These are phyloP conservation scores for Rhorus exstirpatorius DNA, from an alignment of 2,888 invertebrate genomes.

Conservation along the genomic window DNA sequence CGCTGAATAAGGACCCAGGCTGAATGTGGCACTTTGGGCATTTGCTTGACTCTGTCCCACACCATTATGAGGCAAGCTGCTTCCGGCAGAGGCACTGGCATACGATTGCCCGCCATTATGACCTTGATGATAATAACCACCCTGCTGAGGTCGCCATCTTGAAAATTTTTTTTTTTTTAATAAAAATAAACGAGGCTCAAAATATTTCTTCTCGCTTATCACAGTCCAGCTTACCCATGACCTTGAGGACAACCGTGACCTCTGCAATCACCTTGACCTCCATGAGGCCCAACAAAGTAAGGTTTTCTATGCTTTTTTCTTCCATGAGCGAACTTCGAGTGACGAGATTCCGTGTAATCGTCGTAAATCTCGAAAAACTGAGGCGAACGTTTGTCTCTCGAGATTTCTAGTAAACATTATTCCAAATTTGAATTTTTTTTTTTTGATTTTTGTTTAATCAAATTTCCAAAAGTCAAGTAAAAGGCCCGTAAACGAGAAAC, in stretches of 20 bases:
- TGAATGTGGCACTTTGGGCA: slow-evolving; percentile 80
- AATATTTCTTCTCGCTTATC: too few relatives aligned
- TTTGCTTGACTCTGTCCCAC: slow-evolving; percentile 76
- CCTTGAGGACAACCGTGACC: slow-evolving; percentile 68
- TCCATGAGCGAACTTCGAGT: slow-evolving; percentile 65
- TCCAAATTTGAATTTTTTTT: not conserved
- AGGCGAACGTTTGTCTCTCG: slow-evolving; percentile 31
- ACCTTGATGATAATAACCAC: slow-evolving; percentile 70
- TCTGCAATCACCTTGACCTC: slow-evolving; percentile 70
- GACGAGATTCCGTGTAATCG: slow-evolving; percentile 71
- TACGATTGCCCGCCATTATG: slow-evolving; percentile 71
- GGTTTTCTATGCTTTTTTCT: slow-evolving; percentile 65
- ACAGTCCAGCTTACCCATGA: slow-evolving; percentile 71
- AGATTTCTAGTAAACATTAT: slow-evolving; percentile 6
- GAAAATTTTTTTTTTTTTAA: too few relatives aligned
- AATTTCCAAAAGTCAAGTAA: too few relatives aligned
- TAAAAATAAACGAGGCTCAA: too few relatives aligned
- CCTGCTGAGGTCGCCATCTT: slow-evolving; percentile 65
- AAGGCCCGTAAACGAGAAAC: too few relatives aligned
- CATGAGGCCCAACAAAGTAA: slow-evolving; percentile 31
- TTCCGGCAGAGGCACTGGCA: slow-evolving; percentile 78
- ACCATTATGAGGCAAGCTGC: slow-evolving; percentile 65
- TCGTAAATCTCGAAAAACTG: slow-evolving; percentile 49
- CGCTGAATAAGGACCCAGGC: slow-evolving; percentile 80
- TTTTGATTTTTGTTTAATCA: not conserved